A percentile compares a stretch with the other conserved stretches of the same genome.
Conservation (phyloP, 2,113 vertebrate genomes). For the Peromyscus californicus region DNA sequence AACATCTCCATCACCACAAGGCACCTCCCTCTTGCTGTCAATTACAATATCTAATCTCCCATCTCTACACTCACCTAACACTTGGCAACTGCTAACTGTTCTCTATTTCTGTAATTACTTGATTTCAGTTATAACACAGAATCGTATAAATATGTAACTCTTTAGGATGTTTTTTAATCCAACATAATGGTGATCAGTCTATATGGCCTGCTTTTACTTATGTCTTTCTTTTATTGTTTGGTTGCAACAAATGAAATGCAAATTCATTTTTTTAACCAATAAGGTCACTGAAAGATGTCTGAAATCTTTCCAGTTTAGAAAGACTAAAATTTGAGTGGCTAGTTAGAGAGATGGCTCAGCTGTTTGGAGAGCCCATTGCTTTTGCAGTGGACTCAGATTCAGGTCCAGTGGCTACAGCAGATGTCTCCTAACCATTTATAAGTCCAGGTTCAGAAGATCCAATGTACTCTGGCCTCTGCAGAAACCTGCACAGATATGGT, state of each 20-base stretch:
- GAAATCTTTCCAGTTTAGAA: background rate
- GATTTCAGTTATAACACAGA: background rate
- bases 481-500: background rate
- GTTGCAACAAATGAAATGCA: fast-evolving
- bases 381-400: background rate
- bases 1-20: background rate
- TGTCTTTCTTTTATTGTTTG: background rate
- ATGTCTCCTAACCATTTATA: background rate
- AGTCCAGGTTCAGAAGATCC: background rate
- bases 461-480: background rate
- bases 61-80: background rate
- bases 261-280: background rate
- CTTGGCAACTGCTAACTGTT: background rate
- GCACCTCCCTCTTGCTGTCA: background rate
- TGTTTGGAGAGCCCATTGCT: background rate
- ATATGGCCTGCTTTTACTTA: background rate
- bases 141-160: background rate
- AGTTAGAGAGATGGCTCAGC: background rate
- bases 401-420: background rate
- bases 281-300: background rate
- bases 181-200: background rate
- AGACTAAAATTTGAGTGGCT: background rate
- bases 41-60: background rate
- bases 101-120: background rate
- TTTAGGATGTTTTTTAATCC: background rate